Evolutionary conservation across 2,888 invertebrate genomes (phyloP).

Genomic region (Epirrhoe alternata): DNA sequence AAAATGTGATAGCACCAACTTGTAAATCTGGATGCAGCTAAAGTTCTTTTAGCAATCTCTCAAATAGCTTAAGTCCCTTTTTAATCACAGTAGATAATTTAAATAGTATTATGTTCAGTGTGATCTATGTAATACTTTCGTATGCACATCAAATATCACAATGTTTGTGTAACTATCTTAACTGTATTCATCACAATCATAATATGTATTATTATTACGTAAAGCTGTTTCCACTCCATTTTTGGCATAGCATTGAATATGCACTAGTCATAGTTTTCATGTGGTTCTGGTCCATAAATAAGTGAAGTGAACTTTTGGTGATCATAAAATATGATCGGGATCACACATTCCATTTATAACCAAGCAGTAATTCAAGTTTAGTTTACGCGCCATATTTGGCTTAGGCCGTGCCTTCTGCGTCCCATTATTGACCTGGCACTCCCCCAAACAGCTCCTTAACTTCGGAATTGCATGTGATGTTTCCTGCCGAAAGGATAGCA

Average conservation of each 20-base stretch:
- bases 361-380: conserved; percentile 14
- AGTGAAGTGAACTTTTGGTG: neutral
- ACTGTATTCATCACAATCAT: neutral
- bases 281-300: conserved; percentile 3
- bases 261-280: conserved; percentile 1
- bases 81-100: neutral
- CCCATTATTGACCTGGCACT: conserved; percentile 24
- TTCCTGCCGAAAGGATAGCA: conserved; percentile 19
- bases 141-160: neutral
- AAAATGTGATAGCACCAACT: neutral
- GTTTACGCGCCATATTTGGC: conserved; percentile 28
- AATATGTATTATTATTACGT: neutral
- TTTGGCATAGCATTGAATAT: neutral
- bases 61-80: neutral
- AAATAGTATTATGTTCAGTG: neutral
- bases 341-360: conserved; percentile 23
- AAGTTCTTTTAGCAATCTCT: neutral
- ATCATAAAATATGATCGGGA: conserved; percentile 3
- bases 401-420: conserved; percentile 18
- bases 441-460: conserved; percentile 18
- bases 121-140: neutral
- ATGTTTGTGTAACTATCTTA: neutral
- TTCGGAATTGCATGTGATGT: conserved; percentile 11
- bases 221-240: neutral
- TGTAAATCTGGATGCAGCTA: neutral